Evolutionary conservation across 2,113 vertebrate species (phyloP).

Genomic region (Xenotilapia caudafasciata): DNA sequence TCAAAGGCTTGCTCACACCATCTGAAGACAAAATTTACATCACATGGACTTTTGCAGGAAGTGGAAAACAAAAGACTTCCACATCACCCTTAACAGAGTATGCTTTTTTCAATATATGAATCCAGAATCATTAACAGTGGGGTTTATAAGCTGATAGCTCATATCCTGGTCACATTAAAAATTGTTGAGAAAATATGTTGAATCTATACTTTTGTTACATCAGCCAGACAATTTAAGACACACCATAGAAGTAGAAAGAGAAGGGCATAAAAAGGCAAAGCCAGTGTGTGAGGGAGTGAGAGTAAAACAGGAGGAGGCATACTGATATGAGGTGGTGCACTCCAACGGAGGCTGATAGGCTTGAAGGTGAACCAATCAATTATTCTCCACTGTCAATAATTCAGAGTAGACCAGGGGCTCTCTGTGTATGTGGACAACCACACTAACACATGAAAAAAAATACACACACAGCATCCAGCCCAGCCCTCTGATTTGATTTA

Average conservation of each 20-base stretch:
- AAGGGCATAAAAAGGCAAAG: neutral
- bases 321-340: slow-evolving; percentile 43
- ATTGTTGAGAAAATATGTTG: neutral
- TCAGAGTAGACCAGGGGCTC: slow-evolving; percentile 54
- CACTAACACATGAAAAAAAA: neutral
- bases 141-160: neutral
- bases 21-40: neutral
- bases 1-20: neutral
- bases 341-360: slow-evolving; percentile 58
- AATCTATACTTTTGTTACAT: neutral
- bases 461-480: neutral
- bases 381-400: slow-evolving; percentile 72
- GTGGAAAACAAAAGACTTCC: neutral
- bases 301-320: slow-evolving; percentile 10
- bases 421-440: slow-evolving; percentile 7
- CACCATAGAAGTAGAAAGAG: neutral
- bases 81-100: neutral
- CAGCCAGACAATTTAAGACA: neutral
- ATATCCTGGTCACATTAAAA: neutral
- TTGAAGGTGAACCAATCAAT: slow-evolving; percentile 75
- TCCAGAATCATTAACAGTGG: neutral
- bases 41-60: neutral
- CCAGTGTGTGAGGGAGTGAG: neutral
- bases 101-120: neutral
- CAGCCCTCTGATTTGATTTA: slow-evolving; percentile 70